Conservation (phyloP, 2,797 vertebrate genomes). For the Acipenser oxyrinchus region DNA sequence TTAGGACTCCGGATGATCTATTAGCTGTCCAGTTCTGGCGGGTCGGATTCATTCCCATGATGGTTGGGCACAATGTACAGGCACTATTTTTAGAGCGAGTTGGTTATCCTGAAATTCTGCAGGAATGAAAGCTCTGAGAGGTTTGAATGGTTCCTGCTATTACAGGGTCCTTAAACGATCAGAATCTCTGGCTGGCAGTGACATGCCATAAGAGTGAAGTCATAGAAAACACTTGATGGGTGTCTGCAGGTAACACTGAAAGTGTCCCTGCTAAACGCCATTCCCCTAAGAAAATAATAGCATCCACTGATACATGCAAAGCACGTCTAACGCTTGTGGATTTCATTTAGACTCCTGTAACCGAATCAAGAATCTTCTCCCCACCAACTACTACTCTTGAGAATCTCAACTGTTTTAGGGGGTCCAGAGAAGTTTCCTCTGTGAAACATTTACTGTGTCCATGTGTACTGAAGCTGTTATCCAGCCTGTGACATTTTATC, state of each 20-base stretch:
- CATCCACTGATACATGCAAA: not conserved
- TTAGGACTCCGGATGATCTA: constrained; percentile 45
- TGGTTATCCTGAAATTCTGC: not conserved
- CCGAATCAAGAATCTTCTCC: too few species aligned
- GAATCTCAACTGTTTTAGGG: too few species aligned
- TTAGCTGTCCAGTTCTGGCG: constrained; percentile 38
- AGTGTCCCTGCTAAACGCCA: not conserved
- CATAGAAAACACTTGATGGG: not conserved
- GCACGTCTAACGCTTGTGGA: not conserved
- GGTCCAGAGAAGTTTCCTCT: too few species aligned
- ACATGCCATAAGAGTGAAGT: not conserved
- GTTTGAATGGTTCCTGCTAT: not conserved
- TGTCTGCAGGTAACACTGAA: not conserved
- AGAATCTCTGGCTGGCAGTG: not conserved
- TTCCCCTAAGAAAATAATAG: too few species aligned
- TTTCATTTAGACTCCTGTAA: not conserved
- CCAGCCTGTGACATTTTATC: too few species aligned
- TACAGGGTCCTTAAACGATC: not conserved
- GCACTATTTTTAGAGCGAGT: not conserved
- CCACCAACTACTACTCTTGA: too few species aligned
- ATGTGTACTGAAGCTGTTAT: too few species aligned
- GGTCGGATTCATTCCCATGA: constrained; percentile 38
- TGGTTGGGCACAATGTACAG: constrained; percentile 16
- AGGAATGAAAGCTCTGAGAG: not conserved
- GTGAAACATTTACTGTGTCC: too few species aligned